Percentiles rank a stretch among this genome's conserved stretches.
These are phyloP conservation scores for Motacilla tschutschensis DNA, from an alignment of 2,113 vertebrate genomes.

Conservation along the genomic window DNA sequence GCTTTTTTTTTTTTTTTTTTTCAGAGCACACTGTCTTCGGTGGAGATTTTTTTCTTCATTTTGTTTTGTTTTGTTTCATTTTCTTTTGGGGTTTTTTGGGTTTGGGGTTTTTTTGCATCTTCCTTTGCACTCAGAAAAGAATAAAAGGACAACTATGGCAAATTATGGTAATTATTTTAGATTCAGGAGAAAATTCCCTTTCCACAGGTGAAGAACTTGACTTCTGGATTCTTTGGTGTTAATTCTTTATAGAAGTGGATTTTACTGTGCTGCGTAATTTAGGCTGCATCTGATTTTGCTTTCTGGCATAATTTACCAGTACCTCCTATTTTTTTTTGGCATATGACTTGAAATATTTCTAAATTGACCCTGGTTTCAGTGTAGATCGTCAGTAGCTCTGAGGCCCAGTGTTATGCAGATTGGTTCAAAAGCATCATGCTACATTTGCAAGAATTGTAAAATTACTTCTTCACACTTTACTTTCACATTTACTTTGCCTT, in stretches of 20 bases:
- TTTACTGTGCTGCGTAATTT: background rate
- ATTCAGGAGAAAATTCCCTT: background rate
- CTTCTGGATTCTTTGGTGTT: background rate
- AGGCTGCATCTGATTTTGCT: background rate
- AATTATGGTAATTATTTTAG: background rate
- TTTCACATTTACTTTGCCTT: background rate
- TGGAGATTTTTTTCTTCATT: fast-evolving
- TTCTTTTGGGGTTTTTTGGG: background rate
- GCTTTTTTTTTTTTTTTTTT: background rate
- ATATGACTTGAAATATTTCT: background rate
- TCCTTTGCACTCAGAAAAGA: background rate
- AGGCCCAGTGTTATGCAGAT: background rate
- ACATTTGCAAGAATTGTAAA: background rate
- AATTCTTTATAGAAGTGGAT: background rate
- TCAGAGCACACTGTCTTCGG: fast-evolving
- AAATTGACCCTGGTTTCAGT: background rate
- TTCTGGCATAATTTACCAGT: background rate
- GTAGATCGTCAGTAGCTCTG: background rate
- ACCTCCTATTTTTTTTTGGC: background rate
- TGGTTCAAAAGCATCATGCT: background rate
- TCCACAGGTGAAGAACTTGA: background rate
- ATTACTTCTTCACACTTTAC: background rate
- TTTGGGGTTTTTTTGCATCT: fast-evolving
- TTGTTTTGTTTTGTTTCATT: background rate
- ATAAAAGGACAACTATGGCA: background rate